Evolutionary conservation across 2,797 vertebrate genomes (phyloP).

Genomic region (Heliangelus exortis): DNA sequence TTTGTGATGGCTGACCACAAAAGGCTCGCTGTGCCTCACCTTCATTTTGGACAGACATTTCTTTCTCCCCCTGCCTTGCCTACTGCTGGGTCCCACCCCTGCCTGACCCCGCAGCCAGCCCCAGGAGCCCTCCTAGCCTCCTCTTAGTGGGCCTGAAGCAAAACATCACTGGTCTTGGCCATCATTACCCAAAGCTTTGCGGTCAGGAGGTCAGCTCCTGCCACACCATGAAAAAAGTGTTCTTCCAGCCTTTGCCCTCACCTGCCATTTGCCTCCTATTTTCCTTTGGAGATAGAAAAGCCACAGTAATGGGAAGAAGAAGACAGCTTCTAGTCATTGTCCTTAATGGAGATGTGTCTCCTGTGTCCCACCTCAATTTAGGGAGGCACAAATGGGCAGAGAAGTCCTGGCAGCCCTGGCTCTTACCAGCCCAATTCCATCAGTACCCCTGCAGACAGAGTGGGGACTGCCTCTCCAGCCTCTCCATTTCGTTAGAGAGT

Average conservation of each 20-base stretch:
- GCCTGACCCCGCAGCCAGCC: background rate
- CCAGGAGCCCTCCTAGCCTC: background rate
- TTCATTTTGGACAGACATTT: background rate
- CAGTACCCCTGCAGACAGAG: background rate
- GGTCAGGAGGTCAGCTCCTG: background rate
- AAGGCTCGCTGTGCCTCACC: background rate
- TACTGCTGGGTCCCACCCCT: background rate
- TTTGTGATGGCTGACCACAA: background rate
- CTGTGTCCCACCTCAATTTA: background rate
- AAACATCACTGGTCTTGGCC: background rate
- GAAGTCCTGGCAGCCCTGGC: background rate
- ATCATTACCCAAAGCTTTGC: background rate
- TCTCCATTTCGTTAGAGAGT: background rate
- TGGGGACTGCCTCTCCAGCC: background rate
- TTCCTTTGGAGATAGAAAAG: background rate
- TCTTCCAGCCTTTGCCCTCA: background rate
- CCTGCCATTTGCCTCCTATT: background rate
- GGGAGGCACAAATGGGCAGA: background rate
- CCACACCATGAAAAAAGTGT: accelerated
- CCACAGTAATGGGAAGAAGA: background rate
- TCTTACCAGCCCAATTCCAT: background rate
- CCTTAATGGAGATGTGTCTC: background rate
- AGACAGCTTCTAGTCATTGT: background rate
- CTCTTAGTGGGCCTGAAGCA: background rate
- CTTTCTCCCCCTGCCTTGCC: background rate